Conservation (phyloP, 2,888 invertebrate genomes). For the Diarsia brunnea region DNA sequence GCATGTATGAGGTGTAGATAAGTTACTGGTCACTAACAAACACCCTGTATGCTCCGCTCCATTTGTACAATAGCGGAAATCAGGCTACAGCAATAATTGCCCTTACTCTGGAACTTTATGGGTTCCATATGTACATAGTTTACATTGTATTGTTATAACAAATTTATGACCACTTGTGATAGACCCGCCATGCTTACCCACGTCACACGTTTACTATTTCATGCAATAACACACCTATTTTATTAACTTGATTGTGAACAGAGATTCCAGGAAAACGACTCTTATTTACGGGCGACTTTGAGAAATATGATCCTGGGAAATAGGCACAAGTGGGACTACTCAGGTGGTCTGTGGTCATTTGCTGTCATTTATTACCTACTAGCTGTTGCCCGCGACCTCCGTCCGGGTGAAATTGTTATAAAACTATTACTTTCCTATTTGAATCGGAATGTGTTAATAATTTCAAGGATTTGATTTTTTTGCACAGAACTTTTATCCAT, state of each 20-base stretch:
- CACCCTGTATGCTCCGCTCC: too few relatives aligned
- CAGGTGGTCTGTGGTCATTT: neutral
- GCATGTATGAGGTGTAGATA: neutral
- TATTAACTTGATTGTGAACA: constrained; percentile 68
- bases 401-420: too few relatives aligned
- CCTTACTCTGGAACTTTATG: neutral
- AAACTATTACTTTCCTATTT: too few relatives aligned
- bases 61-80: neutral
- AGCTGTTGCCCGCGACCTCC: neutral
- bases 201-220: constrained; percentile 44
- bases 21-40: neutral
- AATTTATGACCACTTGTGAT: constrained; percentile 11
- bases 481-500: too few relatives aligned
- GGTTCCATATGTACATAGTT: neutral
- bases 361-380: neutral
- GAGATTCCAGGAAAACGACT: constrained; percentile 64
- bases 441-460: too few relatives aligned
- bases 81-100: neutral
- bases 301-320: constrained; percentile 57
- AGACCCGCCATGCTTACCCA: constrained; percentile 12
- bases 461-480: too few relatives aligned
- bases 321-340: neutral
- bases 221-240: constrained; percentile 68
- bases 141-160: constrained; percentile 8
- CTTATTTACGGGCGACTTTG: constrained; percentile 63